These are phyloP conservation scores for Pharmacophagus antenor DNA, from an alignment of 2,888 invertebrate genomes.

Conservation along the genomic window DNA sequence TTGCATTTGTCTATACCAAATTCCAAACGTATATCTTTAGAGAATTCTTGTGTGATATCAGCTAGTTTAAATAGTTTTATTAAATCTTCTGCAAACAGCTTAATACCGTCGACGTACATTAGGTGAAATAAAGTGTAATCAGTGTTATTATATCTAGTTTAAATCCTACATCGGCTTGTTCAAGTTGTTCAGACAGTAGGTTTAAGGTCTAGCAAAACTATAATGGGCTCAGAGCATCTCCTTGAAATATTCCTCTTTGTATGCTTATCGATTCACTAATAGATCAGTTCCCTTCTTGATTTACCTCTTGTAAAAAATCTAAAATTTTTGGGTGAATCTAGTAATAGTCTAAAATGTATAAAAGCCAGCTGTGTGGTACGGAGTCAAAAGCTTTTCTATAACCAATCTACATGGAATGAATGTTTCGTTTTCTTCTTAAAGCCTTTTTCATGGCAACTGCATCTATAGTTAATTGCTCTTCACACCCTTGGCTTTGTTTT, in stretches of 20 bases:
- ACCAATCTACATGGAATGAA: not conserved
- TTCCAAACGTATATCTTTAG: too few species aligned
- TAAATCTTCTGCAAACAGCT: too few species aligned
- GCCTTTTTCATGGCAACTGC: not conserved
- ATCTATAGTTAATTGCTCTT: not conserved
- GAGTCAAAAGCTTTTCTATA: not conserved
- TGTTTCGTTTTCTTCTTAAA: not conserved
- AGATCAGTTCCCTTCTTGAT: not conserved
- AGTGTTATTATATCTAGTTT: too few species aligned
- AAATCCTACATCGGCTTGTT: too few species aligned
- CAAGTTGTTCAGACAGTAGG: too few species aligned
- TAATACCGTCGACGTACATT: too few species aligned
- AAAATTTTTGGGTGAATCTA: not conserved
- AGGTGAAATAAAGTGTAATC: too few species aligned
- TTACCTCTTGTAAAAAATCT: not conserved
- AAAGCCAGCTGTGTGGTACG: not conserved
- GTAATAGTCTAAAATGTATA: too few species aligned
- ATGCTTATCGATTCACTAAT: not conserved
- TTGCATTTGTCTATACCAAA: too few species aligned
- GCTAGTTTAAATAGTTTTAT: too few species aligned
- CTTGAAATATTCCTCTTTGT: not conserved
- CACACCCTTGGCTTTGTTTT: not conserved
- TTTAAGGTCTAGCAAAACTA: not conserved
- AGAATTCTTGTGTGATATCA: too few species aligned
- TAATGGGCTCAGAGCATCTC: not conserved